A percentile compares a stretch with the other conserved stretches of the same genome.
Evolutionary conservation across 2,113 vertebrate species (phyloP).

Genomic region (Proteles cristata): DNA sequence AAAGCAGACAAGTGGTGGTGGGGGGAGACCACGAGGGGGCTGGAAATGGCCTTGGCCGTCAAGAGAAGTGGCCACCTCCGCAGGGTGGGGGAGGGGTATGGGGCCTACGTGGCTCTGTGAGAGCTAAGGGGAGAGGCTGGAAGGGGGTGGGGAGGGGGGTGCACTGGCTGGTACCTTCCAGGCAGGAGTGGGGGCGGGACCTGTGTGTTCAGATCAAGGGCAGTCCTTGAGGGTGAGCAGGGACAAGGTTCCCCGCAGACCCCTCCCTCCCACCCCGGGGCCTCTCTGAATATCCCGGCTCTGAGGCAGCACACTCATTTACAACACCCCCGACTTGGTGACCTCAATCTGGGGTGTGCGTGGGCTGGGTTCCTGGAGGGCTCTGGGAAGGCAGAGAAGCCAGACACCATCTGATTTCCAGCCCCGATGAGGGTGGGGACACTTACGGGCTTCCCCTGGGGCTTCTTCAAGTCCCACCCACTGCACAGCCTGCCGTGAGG

Average conservation of each 20-base stretch:
- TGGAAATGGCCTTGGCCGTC: neutral
- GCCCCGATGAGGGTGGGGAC: neutral
- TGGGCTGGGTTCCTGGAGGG: slow-evolving; percentile 34
- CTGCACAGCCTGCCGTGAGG: too few relatives aligned
- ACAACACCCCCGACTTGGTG: neutral
- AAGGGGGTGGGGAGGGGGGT: neutral
- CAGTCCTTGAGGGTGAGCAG: neutral
- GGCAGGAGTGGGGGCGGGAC: too few relatives aligned
- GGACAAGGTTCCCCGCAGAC: neutral
- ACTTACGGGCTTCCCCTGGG: neutral
- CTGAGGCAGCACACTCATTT: neutral
- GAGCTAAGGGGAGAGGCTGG: neutral
- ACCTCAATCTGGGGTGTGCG: neutral
- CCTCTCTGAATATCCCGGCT: neutral
- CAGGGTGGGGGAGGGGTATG: neutral
- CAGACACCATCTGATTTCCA: neutral
- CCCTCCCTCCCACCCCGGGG: too few relatives aligned
- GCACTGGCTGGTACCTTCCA: neutral
- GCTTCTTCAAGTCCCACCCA: neutral
- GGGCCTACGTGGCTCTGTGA: too few relatives aligned
- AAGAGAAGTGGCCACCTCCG: neutral
- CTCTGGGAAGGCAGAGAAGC: neutral
- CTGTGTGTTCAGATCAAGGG: neutral
- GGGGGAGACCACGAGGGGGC: neutral
- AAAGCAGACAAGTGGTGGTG: neutral